Conservation (phyloP, 2,113 vertebrate genomes). For the Elephantulus edwardii region DNA sequence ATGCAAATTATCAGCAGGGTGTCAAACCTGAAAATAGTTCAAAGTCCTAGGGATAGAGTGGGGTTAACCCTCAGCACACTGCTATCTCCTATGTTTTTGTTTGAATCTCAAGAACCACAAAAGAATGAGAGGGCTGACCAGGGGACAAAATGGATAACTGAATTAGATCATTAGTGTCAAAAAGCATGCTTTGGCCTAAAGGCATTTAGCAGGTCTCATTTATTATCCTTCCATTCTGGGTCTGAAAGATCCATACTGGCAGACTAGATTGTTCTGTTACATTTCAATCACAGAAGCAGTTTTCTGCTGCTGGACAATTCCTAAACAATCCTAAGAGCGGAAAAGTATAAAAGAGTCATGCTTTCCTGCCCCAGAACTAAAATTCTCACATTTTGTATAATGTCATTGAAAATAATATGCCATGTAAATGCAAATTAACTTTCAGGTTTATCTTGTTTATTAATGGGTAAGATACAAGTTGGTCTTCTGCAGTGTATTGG, state of each 20-base stretch:
- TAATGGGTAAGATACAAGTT: constrained; percentile 11
- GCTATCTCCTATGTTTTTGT: neutral
- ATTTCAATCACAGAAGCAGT: constrained; percentile 20
- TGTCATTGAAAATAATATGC: constrained; percentile 12
- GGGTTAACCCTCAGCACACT: neutral
- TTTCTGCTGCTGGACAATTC: constrained; percentile 16
- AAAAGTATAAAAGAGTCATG: constrained; percentile 10
- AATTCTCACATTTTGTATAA: constrained; percentile 45
- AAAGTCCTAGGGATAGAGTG: neutral
- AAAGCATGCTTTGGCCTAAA: constrained; percentile 49
- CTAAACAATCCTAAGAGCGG: neutral
- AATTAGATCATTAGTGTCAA: constrained; percentile 64
- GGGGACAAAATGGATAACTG: constrained; percentile 52
- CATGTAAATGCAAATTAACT: constrained; percentile 66
- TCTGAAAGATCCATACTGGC: constrained; percentile 61
- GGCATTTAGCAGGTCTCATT: constrained; percentile 51
- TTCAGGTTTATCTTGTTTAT: constrained; percentile 36
- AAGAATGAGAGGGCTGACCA: constrained; percentile 40
- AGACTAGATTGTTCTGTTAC: constrained; percentile 33
- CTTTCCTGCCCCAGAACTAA: constrained; percentile 44
- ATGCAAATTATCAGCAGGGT: neutral
- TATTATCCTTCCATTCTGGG: constrained; percentile 49
- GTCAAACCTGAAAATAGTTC: neutral
- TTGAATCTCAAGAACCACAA: neutral
- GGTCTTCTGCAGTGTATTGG: constrained; percentile 16